A percentile compares a stretch with the other conserved stretches of the same genome.
These are phyloP conservation scores for Plestiodon gilberti DNA, from an alignment of 2,113 vertebrate genomes.

Conservation along the genomic window DNA sequence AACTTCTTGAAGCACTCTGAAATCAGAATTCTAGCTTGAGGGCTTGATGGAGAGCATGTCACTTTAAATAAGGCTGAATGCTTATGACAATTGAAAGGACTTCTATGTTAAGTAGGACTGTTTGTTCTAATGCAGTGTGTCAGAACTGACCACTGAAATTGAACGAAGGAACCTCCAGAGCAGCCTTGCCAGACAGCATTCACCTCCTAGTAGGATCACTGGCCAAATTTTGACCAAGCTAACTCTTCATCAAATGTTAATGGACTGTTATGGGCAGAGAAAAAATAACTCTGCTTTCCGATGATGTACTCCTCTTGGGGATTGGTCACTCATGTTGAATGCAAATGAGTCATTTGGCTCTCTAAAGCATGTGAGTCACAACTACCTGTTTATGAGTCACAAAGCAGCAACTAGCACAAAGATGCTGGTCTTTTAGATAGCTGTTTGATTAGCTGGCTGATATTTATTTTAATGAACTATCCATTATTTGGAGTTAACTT, in stretches of 20 bases:
- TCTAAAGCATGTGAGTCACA: not conserved
- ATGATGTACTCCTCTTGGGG: not conserved
- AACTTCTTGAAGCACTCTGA: constrained; percentile 65
- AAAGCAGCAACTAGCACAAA: not conserved
- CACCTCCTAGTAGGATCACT: constrained; percentile 33
- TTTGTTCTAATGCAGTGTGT: constrained; percentile 58
- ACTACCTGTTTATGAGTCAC: too few species aligned
- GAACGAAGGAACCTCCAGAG: constrained; percentile 46
- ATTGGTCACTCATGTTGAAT: not conserved
- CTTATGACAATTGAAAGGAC: constrained; percentile 67
- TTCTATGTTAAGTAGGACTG: constrained; percentile 55
- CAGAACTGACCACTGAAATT: constrained; percentile 59
- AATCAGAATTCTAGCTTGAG: constrained; percentile 67
- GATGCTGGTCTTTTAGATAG: not conserved
- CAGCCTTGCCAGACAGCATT: constrained; percentile 57
- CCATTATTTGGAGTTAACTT: not conserved
- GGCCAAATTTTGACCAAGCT: constrained; percentile 26
- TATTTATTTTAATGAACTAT: not conserved
- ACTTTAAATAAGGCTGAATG: constrained; percentile 69
- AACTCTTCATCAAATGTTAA: constrained; percentile 28
- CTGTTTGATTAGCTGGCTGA: not conserved
- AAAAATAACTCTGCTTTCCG: not conserved
- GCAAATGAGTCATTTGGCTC: not conserved
- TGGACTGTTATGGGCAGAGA: not conserved
- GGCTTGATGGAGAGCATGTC: constrained; percentile 65